Evolutionary conservation across 1,140 invertebrate genomes (phyloP), one percentile per base, ranked within the genome.

Genomic region (Diachasma alloeum): DNA sequence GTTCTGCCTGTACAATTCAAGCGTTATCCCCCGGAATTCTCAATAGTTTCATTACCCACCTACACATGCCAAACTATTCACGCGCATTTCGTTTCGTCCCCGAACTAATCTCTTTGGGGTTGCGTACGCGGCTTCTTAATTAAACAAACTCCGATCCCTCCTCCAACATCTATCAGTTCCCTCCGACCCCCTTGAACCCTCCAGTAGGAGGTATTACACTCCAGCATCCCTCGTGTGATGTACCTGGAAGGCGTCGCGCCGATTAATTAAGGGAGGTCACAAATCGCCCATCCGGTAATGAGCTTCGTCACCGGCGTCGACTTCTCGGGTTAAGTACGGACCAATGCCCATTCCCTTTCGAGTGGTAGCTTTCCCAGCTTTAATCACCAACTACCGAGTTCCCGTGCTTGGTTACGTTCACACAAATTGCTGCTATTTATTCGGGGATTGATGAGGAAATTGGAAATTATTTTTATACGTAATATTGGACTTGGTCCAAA

Each of bases 31-130:
- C n/a, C n/a, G n/a, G n/a, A n/a, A n/a, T n/a, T n/a, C n/a, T n/a
- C n/a, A n/a, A n/a, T n/a, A n/a, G n/a, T n/a, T n/a, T n/a, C n/a
- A n/a, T n/a, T n/a, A n/a, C n/a, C n/a, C n/a, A 37, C 36, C 4
- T 9, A 37, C 36, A 37, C 9, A 37, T 37, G 36, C 9, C n/a
- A n/a, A n/a, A n/a, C n/a, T n/a, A n/a, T 5, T 37, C 36, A 53
- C 56, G 17, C 24, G 15, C 56, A 17, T 26, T 63, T 26, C 9
- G 19, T 13, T 24, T 9, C n/a, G 44, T 67, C 39, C 13, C 69
- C 68, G 80, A 81, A 80, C 77, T 80, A 70, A 42, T 70, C 31
- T 68, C 53, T 76, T 73, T 76, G 68, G 68, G 59, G 74, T 63
- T 73, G 59, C 56, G 48, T 56, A 74, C 39, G 22, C 19, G 59